phyloP scores from a whole-genome alignment of 2,797 vertebrate genomes.

The Falco berigora region DNA sequence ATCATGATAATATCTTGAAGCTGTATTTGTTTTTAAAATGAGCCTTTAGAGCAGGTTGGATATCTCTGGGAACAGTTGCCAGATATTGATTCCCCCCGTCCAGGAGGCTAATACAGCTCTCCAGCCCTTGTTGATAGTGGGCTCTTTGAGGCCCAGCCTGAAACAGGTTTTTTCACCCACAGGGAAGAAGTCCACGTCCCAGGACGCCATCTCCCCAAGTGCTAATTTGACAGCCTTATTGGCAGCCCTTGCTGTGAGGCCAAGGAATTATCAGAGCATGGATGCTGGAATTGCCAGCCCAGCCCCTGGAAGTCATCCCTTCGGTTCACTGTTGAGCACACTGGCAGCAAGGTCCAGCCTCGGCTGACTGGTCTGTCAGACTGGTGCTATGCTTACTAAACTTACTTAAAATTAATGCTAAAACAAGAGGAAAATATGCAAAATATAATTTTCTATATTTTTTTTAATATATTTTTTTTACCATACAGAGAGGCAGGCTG shows the following conservation, averaged over 20 bases:
- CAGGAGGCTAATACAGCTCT: not conserved
- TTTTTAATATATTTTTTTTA: not conserved
- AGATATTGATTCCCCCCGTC: not conserved
- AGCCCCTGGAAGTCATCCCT: not conserved
- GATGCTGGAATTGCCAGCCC: not conserved
- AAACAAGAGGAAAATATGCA: not conserved
- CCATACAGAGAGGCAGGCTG: not conserved
- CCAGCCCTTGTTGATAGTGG: not conserved
- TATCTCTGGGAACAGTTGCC: not conserved
- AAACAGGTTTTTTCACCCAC: not conserved
- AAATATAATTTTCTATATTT: not conserved
- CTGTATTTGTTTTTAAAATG: not conserved
- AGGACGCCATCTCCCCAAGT: not conserved
- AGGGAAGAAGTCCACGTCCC: not conserved
- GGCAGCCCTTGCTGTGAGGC: not conserved
- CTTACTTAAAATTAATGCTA: not conserved
- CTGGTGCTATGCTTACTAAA: not conserved
- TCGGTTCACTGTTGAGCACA: rapidly evolving
- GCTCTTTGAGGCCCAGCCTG: not conserved
- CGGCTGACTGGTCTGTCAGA: not conserved
- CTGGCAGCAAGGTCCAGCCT: not conserved
- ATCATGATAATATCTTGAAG: not conserved
- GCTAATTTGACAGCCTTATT: not conserved
- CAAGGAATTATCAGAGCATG: not conserved
- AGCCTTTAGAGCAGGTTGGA: not conserved